phyloP scores from a whole-genome alignment of 2,113 vertebrate species.

The Dryoscopus gambensis region DNA sequence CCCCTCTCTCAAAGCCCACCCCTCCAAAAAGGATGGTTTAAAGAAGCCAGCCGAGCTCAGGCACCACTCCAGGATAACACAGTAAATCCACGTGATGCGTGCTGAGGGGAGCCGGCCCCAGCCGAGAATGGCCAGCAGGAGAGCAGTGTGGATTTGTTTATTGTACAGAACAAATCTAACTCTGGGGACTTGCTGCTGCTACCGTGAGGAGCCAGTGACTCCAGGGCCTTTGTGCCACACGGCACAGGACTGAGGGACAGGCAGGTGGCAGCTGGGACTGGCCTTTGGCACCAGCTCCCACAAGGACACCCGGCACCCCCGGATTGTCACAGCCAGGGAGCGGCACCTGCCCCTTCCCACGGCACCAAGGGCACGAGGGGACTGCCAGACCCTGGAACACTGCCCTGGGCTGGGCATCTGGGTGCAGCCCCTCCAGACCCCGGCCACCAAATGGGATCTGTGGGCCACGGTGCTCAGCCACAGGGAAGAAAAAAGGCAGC shows the following conservation, averaged over 20 bases:
- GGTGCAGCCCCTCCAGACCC: accelerated
- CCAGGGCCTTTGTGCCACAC: neutral
- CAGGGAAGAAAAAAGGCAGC: neutral
- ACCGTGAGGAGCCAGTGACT: accelerated
- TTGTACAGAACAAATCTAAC: neutral
- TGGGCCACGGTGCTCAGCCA: accelerated
- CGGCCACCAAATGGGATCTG: accelerated
- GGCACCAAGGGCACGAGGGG: accelerated
- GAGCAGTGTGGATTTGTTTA: neutral
- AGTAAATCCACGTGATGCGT: neutral
- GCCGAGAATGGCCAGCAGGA: neutral
- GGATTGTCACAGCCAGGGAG: neutral
- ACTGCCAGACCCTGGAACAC: accelerated
- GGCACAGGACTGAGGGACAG: accelerated
- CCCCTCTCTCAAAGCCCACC: neutral
- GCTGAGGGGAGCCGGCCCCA: neutral
- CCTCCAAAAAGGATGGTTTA: neutral
- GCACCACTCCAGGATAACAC: neutral
- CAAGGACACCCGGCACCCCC: accelerated
- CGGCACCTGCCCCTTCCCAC: neutral
- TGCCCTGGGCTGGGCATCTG: neutral
- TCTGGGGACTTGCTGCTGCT: neutral
- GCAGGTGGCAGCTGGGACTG: neutral
- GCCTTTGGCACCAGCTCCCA: neutral
- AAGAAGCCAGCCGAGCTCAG: conserved; percentile 19